Evolutionary conservation across 2,888 invertebrate species (phyloP).

Genomic region (Nephrocerus scutellatus): DNA sequence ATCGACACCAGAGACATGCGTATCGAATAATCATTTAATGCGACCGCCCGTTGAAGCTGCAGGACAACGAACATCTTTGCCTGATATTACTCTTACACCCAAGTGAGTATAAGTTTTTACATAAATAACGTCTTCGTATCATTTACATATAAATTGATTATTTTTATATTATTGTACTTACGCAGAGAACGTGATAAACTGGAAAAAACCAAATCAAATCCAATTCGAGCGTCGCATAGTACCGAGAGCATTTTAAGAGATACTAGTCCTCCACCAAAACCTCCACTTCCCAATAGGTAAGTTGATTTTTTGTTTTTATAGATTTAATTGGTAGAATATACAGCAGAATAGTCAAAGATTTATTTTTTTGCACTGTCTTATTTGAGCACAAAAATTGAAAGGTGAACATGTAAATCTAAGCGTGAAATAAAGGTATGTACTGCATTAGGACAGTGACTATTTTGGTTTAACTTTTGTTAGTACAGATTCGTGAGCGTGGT

Average conservation of each 20-base stretch:
- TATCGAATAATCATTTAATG: slow-evolving; percentile 36
- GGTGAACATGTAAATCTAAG: too few species aligned
- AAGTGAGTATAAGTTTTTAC: slow-evolving; percentile 57
- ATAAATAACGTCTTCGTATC: too few species aligned
- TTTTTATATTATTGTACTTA: slow-evolving; percentile 3
- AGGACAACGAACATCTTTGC: slow-evolving; percentile 60
- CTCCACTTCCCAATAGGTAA: slow-evolving; percentile 75
- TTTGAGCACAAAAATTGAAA: slow-evolving; percentile 3
- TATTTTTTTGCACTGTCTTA: neutral
- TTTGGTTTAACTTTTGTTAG: too few species aligned
- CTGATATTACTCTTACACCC: slow-evolving; percentile 78
- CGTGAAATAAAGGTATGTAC: too few species aligned
- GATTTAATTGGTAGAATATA: too few species aligned
- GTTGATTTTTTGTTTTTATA: too few species aligned
- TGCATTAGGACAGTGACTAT: too few species aligned
- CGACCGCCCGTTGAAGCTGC: slow-evolving; percentile 46
- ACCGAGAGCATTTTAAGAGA: slow-evolving; percentile 71
- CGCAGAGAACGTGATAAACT: slow-evolving; percentile 45
- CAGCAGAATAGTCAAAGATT: too few species aligned
- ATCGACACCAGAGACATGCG: slow-evolving; percentile 25
- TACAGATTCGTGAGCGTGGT: too few species aligned
- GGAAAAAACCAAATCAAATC: slow-evolving; percentile 49
- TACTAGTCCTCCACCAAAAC: slow-evolving; percentile 77
- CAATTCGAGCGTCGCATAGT: slow-evolving; percentile 71
- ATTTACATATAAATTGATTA: neutral